Evolutionary conservation across 53 echinoderm and acorn worm species (phyloP).

Genomic region (Luidia sarsii): DNA sequence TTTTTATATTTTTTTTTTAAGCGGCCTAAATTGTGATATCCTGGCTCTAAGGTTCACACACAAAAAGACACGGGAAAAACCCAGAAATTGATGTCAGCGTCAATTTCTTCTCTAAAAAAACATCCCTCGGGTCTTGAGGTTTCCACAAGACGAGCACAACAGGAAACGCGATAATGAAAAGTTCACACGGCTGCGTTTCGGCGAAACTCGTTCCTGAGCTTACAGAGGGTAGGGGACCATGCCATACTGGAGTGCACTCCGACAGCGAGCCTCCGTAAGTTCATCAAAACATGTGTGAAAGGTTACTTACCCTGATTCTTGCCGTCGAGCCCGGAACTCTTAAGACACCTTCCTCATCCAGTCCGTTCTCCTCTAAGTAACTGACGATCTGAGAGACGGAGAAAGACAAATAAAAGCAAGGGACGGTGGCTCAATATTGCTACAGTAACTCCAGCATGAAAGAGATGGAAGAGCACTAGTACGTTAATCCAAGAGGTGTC

Average conservation of each 20-base stretch:
- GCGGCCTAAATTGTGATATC: constrained; percentile 5
- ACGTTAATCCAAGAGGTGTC: too few relatives aligned
- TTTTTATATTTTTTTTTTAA: background rate
- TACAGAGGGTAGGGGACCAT: too few relatives aligned
- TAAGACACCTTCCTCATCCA: constrained; percentile 91
- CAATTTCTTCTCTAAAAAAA: constrained; percentile 6
- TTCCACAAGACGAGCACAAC: constrained; percentile 1
- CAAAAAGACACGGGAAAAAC: too few relatives aligned
- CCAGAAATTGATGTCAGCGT: background rate
- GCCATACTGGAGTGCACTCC: too few relatives aligned
- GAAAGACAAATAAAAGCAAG: too few relatives aligned
- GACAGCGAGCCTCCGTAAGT: too few relatives aligned
- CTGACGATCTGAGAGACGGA: constrained; percentile 65
- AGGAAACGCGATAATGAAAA: constrained; percentile 27
- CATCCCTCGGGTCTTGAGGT: too few relatives aligned
- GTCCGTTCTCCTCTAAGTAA: constrained; percentile 82
- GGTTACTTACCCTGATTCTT: constrained; percentile 85
- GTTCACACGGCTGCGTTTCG: background rate
- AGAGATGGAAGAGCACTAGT: too few relatives aligned
- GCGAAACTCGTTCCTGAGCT: background rate
- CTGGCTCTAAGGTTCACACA: too few relatives aligned
- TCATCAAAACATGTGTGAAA: too few relatives aligned
- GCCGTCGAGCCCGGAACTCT: constrained; percentile 92
- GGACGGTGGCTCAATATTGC: too few relatives aligned
- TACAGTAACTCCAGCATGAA: too few relatives aligned